A percentile compares a stretch with the other conserved stretches of the same genome.
These are phyloP conservation scores for Podargus strigoides DNA, from an alignment of 2,797 vertebrate genomes.

Conservation along the genomic window DNA sequence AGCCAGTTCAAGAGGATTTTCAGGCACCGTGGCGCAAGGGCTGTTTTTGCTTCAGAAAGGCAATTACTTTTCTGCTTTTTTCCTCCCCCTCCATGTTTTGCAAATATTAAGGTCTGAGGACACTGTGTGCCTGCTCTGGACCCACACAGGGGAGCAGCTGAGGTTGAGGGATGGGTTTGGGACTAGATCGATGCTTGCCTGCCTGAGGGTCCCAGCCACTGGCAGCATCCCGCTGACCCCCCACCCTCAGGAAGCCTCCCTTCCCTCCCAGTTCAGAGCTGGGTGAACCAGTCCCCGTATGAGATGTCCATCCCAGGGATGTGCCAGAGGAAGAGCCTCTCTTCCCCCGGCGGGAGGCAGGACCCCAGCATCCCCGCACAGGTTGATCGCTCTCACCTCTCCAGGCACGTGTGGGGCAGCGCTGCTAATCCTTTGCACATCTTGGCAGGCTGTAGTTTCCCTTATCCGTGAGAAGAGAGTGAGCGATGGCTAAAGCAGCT, in stretches of 20 bases:
- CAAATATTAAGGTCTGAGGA: not conserved
- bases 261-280: not conserved
- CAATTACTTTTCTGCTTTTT: not conserved
- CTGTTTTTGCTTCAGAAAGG: not conserved
- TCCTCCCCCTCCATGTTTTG: not conserved
- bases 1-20: not conserved
- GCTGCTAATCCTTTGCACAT: constrained; percentile 65
- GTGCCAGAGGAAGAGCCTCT: not conserved
- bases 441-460: constrained; percentile 4
- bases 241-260: not conserved
- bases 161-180: not conserved
- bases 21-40: not conserved
- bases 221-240: rapidly evolving
- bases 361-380: rapidly evolving
- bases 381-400: constrained; percentile 23
- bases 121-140: rapidly evolving
- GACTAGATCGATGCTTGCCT: rapidly evolving
- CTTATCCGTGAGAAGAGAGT: not conserved
- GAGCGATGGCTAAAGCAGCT: not conserved
- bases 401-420: constrained; percentile 57
- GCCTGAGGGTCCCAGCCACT: not conserved
- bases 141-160: rapidly evolving
- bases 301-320: rapidly evolving
- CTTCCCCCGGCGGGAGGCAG: not conserved
- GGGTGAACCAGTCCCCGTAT: rapidly evolving